Base-by-base conservation (phyloP, 2,113 vertebrate species). In the Psilopogon haemacephalus region DNA sequence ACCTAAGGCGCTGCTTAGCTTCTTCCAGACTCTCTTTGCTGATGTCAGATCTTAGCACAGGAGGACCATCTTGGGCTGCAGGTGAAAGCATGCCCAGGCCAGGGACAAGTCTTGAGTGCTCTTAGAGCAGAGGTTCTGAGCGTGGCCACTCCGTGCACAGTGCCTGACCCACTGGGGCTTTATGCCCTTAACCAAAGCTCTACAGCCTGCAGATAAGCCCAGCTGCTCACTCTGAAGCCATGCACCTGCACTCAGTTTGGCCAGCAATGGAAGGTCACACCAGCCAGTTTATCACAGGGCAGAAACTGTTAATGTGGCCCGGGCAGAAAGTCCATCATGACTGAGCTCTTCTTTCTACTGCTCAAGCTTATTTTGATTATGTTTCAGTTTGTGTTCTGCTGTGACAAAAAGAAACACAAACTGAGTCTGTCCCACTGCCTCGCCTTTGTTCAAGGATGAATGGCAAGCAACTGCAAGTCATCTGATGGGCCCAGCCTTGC, bases 111-210 rank as follows among this genome's bases (percentile, higher is more conserved):
- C 37, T 56, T 1, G 28, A 73, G 48, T 4, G 27, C 26, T 19
- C 37, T 46, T 52, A 54, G 37, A 52, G 17, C 42, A 33, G 28
- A 2, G 24, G 52, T 18, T 38, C 84, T 27, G 19, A 18, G 1
- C 1, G 8, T 9, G 33, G 54, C 30, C 38, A 12, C 60, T 32
- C 54, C 28, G 3, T 3, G 12, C 1, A 3, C 24, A 35, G 17
- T 30, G 33, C 38, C 11, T 17, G 21, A 54, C 37, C 15, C 33
- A 8, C 5, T 8, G 32, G n/a, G 27, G 38, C 20, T 30, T 40
- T 37, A 12, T 9, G 35, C 35, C 56, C 23, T 8, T 7, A 62
- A 54, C 15, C 58, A 27, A 59, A 28, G 5, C 11, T 8, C 72
- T 50, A 67, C 33, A n/a, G 23, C 15, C 23, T 28, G 37, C 23